A percentile compares a stretch with the other conserved stretches of the same genome.
Conservation (phyloP, 2,113 vertebrate species). For the Saccopteryx bilineata region DNA sequence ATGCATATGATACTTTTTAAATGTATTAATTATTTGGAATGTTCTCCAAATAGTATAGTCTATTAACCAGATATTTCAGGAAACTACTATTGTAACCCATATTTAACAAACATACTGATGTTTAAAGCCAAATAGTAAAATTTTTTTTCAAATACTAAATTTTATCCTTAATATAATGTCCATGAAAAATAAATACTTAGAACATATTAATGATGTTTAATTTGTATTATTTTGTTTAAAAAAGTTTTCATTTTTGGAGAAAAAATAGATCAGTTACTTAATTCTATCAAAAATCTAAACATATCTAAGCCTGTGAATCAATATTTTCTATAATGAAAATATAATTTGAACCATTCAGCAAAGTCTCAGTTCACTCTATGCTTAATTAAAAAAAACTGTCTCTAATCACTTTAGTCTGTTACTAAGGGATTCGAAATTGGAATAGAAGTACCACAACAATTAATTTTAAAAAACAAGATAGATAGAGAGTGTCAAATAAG, state of each 20-base stretch:
- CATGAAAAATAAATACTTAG: not conserved
- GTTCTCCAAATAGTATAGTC: not conserved
- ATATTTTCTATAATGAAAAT: not conserved
- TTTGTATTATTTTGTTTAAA: slow-evolving; percentile 67
- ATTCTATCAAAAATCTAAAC: slow-evolving; percentile 32
- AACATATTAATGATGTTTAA: slow-evolving; percentile 21
- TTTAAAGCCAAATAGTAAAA: not conserved
- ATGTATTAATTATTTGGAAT: slow-evolving; percentile 16
- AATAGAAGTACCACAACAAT: not conserved
- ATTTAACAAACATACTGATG: not conserved
- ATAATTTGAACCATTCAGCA: slow-evolving; percentile 4
- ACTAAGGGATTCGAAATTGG: slow-evolving; percentile 59
- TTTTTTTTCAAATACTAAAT: not conserved
- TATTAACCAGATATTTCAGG: not conserved
- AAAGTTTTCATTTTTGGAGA: slow-evolving; percentile 38
- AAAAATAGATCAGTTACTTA: not conserved
- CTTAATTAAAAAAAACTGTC: slow-evolving; percentile 63
- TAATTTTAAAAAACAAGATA: slow-evolving; percentile 69
- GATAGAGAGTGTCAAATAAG: not conserved
- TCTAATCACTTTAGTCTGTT: slow-evolving; percentile 67
- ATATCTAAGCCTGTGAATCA: slow-evolving; percentile 65
- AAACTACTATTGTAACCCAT: not conserved
- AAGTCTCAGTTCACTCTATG: slow-evolving; percentile 50
- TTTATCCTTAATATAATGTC: slow-evolving; percentile 1
- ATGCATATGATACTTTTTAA: slow-evolving; percentile 10